Percentiles rank a stretch among this genome's conserved stretches.
phyloP scores from a whole-genome alignment of 2,113 vertebrate species.

The Octodon degus region DNA sequence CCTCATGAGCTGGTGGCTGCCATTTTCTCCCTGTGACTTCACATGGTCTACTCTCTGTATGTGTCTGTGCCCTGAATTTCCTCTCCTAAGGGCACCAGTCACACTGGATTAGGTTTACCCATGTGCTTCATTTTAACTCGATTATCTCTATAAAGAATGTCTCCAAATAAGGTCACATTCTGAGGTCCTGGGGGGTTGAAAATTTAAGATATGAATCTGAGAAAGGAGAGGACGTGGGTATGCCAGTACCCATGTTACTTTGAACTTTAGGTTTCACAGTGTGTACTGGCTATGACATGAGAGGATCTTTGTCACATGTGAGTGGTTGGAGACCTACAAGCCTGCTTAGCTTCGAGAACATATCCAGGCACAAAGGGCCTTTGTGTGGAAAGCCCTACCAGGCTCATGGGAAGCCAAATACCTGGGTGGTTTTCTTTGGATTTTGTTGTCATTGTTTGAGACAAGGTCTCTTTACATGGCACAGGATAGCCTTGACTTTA shows the following conservation, averaged over 20 bases:
- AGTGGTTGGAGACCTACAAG: not conserved
- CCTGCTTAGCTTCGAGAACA: not conserved
- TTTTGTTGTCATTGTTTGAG: not conserved
- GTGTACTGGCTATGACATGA: not conserved
- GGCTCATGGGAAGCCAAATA: not conserved
- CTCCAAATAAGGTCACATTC: not conserved
- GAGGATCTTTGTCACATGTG: rapidly evolving
- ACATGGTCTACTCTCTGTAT: not conserved
- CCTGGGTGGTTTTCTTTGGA: not conserved
- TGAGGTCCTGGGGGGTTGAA: not conserved
- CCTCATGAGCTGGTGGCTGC: not conserved
- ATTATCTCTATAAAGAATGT: not conserved
- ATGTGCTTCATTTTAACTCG: not conserved
- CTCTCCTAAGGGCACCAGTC: not conserved
- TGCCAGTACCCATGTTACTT: not conserved
- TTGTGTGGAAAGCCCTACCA: not conserved
- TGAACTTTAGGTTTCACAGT: not conserved
- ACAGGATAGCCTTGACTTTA: not conserved
- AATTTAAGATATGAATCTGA: not conserved
- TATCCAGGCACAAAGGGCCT: not conserved
- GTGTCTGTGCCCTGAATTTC: not conserved
- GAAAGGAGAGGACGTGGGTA: not conserved
- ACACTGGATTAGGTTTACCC: not conserved
- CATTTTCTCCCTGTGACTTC: not conserved
- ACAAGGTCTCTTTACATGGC: not conserved